Evolutionary conservation across 2,888 invertebrate species (phyloP), one percentile per base, ranked within the genome.

Genomic region (Andricus curvator): DNA sequence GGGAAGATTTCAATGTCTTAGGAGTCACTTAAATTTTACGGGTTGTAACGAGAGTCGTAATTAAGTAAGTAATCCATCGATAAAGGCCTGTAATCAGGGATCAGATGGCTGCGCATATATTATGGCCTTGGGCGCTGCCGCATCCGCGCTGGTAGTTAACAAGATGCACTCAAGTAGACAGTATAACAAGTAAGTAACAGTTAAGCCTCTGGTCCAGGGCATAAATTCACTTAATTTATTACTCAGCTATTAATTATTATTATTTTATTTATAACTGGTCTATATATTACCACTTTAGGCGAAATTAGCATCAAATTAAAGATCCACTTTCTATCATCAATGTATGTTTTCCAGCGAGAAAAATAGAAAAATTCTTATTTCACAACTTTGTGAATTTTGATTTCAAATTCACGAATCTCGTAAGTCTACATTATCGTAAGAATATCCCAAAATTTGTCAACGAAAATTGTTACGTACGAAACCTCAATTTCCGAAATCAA

Each of bases 21-120:
- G 4, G 51, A 56, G 51, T 25, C 29, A 70, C 48, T 70, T 70
- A n/a, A 70, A 33, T 70, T 70, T 70, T 70, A 70, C 33, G 33
- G 70, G 48, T 51, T 70, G 56, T 70, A 70, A 51, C 70, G 51
- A 56, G 70, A 70, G 33, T n/a, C 51, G 29, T 56, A 70, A 70
- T 70, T 70, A 56, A 70, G 51, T 70, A 70, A 70, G 70, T 70
- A 33, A 70, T 51, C 70, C 51, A 70, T 70, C 70, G 70, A 70
- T 70, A 70, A 70, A 70, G 51, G 70, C 29, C 70, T 51, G 70
- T 70, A 70, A 70, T 70, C 70, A 70, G 70, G 70, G 68, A 68
- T 68, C 68, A 48, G 48, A 70, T 70, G 33, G 70, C 70, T 70
- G 51, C 29, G 70, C 70, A 70, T 70, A 70, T 51, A 70, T 70